phyloP scores from a whole-genome alignment of 2,797 vertebrate species.

The Tachyglossus aculeatus region DNA sequence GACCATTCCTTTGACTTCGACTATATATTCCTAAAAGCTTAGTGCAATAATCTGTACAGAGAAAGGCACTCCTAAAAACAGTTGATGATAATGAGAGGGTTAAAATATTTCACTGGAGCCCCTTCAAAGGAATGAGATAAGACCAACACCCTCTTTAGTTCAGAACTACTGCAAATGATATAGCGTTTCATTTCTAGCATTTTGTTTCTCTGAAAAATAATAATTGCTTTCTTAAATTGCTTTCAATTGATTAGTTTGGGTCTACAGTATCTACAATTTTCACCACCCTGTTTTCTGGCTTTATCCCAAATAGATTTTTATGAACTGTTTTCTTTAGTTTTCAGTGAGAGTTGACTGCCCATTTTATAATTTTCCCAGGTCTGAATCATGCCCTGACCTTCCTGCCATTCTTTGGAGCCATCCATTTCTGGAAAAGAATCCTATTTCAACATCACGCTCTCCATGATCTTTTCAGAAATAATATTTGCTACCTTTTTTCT shows the following conservation, averaged over 20 bases:
- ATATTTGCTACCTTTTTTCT: too few species aligned
- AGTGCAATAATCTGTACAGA: too few species aligned
- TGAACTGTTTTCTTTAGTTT: conserved; percentile 1
- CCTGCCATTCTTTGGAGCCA: conserved; percentile 6
- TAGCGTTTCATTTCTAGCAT: neutral
- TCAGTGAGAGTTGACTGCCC: conserved; percentile 3
- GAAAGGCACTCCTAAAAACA: too few species aligned
- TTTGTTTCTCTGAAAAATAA: accelerated
- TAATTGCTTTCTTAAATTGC: neutral
- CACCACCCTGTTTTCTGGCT: neutral
- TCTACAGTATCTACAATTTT: neutral
- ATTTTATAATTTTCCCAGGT: conserved; percentile 20
- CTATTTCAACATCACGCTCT: too few species aligned
- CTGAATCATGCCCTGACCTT: neutral
- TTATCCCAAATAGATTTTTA: neutral
- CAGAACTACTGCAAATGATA: neutral
- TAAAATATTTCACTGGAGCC: too few species aligned
- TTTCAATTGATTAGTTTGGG: neutral
- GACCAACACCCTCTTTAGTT: too few species aligned
- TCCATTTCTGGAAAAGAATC: conserved; percentile 16
- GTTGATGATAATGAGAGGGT: too few species aligned
- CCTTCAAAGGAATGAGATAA: too few species aligned
- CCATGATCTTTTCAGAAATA: too few species aligned
- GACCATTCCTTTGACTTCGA: too few species aligned
- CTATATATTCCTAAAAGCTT: too few species aligned